Evolutionary conservation across 1,140 invertebrate genomes (phyloP), one percentile per base, ranked within the genome.

Genomic region (Listronotus bonariensis): DNA sequence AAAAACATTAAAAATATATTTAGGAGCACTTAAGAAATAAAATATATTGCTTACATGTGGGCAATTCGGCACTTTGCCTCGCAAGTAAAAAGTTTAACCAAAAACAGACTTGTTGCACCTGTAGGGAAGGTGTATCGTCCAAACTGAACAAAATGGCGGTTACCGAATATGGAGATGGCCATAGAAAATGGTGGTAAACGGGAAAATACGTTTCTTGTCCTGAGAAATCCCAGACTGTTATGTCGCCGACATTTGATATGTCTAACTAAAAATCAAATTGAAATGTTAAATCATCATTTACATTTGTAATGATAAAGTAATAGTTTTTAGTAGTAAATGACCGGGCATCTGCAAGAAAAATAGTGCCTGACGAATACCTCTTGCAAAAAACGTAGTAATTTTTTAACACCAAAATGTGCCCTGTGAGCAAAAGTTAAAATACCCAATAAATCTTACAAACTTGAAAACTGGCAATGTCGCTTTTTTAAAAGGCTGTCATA

Each of bases 1-100:
- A 26, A 5, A 26, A 5, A 26, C 5, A 5, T 26, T 26, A 26
- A 26, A 26, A 26, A 26, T 26, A 5, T 26, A 5, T 3, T 5
- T 26, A 26, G 20, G 1, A 26, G 20, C 5, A 26, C 20, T 5
- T 26, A 1, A 26, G 20, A 26, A 5, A 32, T 58, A n/a, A 11
- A 58, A 45, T 15, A 15, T 10, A 8, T 11, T 62, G 74, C 78
- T 81, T 80, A 89, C 90, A 87, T 69, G 91, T 82, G 59, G 89
- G 88, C 53, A 71, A 65, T 57, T 78, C 76, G 1, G 85, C 82
- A 40, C 86, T 84, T 66, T 92, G 85, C 63, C 91, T 82, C 42
- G 89, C 87, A 78, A 90, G 85, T 52, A 94, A 81, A 77, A 93
- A 93, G 68, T 87, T 86, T 32, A 94, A 78, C 92, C 92, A 94